Conservation (phyloP, 2,113 vertebrate genomes). For the Pachyramphus minor region DNA sequence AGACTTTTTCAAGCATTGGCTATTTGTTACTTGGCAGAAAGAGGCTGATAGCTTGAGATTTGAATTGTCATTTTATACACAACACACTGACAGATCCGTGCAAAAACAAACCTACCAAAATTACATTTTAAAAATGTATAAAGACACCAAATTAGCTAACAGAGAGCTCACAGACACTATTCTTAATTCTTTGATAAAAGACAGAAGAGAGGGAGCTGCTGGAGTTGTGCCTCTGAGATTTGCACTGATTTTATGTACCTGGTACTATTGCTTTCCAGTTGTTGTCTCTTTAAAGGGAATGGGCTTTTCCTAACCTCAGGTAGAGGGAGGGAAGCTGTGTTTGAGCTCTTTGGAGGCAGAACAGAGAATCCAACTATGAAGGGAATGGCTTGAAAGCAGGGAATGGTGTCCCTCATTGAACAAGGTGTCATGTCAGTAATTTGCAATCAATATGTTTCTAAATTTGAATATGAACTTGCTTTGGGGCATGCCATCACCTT, state of each 20-base stretch:
- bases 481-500: background rate
- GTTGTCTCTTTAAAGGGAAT: background rate
- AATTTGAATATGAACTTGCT: background rate
- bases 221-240: background rate
- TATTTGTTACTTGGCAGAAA: conserved; percentile 36
- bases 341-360: background rate
- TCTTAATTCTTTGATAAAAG: background rate
- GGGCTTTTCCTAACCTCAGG: background rate
- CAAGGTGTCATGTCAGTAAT: background rate
- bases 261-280: background rate
- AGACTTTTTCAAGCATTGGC: conserved; percentile 24
- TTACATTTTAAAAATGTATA: conserved; percentile 20
- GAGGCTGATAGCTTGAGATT: conserved; percentile 21
- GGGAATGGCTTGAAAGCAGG: background rate
- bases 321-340: background rate
- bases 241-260: background rate
- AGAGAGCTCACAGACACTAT: background rate
- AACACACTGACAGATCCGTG: conserved; percentile 4
- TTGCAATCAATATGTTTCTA: background rate
- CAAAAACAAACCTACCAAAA: conserved; percentile 43
- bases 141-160: background rate
- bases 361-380: background rate
- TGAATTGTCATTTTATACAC: conserved; percentile 28
- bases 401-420: background rate
- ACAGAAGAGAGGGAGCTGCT: background rate